Conservation (phyloP, 1,140 invertebrate species). For the Drosophila subobscura region DNA sequence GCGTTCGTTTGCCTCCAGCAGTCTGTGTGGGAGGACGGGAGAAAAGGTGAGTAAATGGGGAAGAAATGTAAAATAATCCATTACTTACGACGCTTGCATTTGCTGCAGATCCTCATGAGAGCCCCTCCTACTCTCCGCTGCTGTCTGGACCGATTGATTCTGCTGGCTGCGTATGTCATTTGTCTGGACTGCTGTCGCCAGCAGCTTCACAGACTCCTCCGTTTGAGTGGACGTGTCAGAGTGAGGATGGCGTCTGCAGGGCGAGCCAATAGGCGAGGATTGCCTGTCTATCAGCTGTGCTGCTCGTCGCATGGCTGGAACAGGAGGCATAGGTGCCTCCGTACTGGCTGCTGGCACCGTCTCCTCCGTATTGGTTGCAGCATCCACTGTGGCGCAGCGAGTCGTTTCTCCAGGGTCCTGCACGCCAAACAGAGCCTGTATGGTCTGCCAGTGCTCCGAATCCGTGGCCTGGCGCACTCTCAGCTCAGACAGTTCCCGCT, state of each 20-base stretch:
- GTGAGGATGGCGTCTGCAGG: slow-evolving; percentile 14
- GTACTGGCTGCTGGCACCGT: slow-evolving; percentile 21
- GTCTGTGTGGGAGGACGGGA: slow-evolving; percentile 12
- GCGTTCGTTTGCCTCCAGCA: slow-evolving; percentile 51
- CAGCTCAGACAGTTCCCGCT: slow-evolving; percentile 56
- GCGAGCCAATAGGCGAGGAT: slow-evolving; percentile 71
- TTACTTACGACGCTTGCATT: slow-evolving; percentile 45
- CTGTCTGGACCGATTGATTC: slow-evolving; percentile 62
- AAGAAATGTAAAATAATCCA: background rate
- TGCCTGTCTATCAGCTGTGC: slow-evolving; percentile 66
- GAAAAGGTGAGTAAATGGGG: background rate
- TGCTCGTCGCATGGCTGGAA: slow-evolving; percentile 62
- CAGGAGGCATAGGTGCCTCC: slow-evolving; percentile 36
- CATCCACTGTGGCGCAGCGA: slow-evolving; percentile 24
- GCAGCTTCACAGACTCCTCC: slow-evolving; percentile 11
- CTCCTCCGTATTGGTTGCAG: slow-evolving; percentile 66
- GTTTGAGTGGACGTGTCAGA: slow-evolving; percentile 58
- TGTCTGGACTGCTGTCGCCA: slow-evolving; percentile 62
- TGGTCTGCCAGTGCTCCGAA: slow-evolving; percentile 78
- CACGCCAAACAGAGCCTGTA: slow-evolving; percentile 69
- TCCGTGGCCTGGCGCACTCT: slow-evolving; percentile 59
- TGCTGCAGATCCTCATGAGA: slow-evolving; percentile 30
- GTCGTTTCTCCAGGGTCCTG: background rate
- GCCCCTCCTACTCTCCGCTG: slow-evolving; percentile 5
- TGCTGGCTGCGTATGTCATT: slow-evolving; percentile 26